Evolutionary conservation across 1,140 invertebrate genomes (phyloP), one percentile per base, ranked within the genome.

Genomic region (Aculops lycopersici): DNA sequence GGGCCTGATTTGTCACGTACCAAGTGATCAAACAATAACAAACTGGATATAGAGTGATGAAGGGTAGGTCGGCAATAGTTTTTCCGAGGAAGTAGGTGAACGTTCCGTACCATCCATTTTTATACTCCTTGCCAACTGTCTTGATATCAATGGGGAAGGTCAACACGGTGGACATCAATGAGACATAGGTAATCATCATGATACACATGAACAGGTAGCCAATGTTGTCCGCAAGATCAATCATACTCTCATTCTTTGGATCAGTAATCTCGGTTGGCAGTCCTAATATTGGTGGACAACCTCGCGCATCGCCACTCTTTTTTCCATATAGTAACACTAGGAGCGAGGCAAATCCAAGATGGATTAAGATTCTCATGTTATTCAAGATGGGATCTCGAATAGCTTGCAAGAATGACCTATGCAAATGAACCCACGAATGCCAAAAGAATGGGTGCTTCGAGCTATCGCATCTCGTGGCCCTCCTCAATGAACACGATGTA

Each of bases 151-250:
- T 69, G 75, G 78, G 64, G 88, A 83, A 92, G 48, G 83, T 88
- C 45, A 92, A 66, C 51, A 92, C 80, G n/a, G 81, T 90, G 42
- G 83, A 78, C 77, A 90, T 90, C 69, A 90, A 78, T 4, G 83
- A 76, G 19, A 79, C 80, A 52, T 88, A 92, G 69, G 86, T 86
- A 36, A 84, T 71, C 57, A 94, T 90, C 55, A 92, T 68, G 42
- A 86, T 71, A 44, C 74, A 80, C 56, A 90, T 90, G 60, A 90
- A 92, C 37, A 92, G 66, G 54, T 76, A 86, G 15, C 79, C 80
- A 17, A 78, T 70, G 53, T 92, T 92, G 17, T 47, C 45, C 1
- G 43, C 37, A 3, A 41, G 17, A 20, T 21, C 37, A 14, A 42
- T 35, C 13, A 38, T 35, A 17, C 42, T 37, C n/a, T 42, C 40